Base-by-base conservation (phyloP, 1,140 invertebrate species). In the Anadara kagoshimensis region DNA sequence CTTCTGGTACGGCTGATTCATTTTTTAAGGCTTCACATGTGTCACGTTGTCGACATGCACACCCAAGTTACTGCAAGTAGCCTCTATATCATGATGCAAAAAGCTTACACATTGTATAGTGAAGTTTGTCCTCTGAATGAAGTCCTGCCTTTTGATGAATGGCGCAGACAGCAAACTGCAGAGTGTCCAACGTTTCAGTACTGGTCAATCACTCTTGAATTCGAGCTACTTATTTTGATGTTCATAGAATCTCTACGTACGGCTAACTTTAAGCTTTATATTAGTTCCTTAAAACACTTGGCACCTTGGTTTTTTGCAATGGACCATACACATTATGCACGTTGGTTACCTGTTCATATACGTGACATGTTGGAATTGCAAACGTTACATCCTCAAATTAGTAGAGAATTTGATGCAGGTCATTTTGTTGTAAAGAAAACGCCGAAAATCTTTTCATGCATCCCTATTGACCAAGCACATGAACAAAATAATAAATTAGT, bases 401-500 rank as follows among this genome's bases (percentile, higher is more conserved):
- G 0, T 24, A 20, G 24, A 26, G 65, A 82, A 59, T 78, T 82
- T 65, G 7, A 43, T 24, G 16, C 53, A 44, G 80, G 76, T 5
- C 61, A 79, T 12, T 84, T 82, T 53, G 56, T 54, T 36, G 57
- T 70, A 56, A 20, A 47, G 0, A 76, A 76, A 24, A 43, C 69
- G 8, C 5, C 62, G 49, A 5, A 22, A 5, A 5, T 4, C 1
- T 76, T 73, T 57, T 83, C 78, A 16, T 22, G 49, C 4, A 79
- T 82, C 16, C 53, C 72, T 4, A 75, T 78, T 64, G 80, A 84
- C 57, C 83, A 83, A 29, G 71, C 74, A 8, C 80, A 85, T 56
- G 78, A 85, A 43, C 82, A 78, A 53, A 65, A 62, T 29, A 79
- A 79, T 58, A 41, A 26, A n/a, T 2, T 73, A 22, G 47, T 83